A percentile compares a stretch with the other conserved stretches of the same genome.
phyloP scores from a whole-genome alignment of 2,113 vertebrate species.

The Neodon shergylaensis region DNA sequence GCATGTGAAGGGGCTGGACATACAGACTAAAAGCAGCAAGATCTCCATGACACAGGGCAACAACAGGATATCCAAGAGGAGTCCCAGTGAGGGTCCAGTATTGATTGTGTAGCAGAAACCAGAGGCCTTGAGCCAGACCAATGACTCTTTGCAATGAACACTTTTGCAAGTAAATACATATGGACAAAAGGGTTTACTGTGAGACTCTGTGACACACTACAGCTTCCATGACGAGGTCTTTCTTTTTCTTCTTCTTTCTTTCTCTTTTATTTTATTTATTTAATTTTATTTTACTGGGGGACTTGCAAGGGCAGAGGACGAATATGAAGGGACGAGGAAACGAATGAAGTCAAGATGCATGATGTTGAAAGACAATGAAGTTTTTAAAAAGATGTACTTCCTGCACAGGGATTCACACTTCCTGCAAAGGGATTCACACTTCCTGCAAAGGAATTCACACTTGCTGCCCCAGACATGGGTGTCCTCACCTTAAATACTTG shows the following conservation, averaged over 20 bases:
- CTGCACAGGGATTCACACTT: not conserved
- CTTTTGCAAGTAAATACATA: not conserved
- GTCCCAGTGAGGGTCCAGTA: not conserved
- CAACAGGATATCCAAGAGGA: not conserved
- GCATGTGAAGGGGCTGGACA: not conserved
- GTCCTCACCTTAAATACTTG: not conserved
- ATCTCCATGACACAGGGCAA: not conserved
- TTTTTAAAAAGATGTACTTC: not conserved
- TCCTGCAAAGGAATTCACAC: not conserved
- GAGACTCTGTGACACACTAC: not conserved
- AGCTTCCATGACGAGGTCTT: not conserved
- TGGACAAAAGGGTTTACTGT: not conserved
- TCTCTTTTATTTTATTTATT: not conserved
- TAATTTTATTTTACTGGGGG: not conserved
- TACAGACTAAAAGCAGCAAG: not conserved
- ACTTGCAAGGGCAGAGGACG: not conserved
- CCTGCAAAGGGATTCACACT: not conserved
- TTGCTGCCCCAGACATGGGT: not conserved
- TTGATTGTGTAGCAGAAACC: not conserved
- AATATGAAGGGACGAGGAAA: not conserved
- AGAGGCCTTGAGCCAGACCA: not conserved
- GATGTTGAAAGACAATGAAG: not conserved
- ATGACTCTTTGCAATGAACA: not conserved
- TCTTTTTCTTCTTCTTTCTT: not conserved
- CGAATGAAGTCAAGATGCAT: not conserved